These are phyloP conservation scores for Sepioteuthis lessoniana DNA, from an alignment of 2,888 invertebrate genomes.

Conservation along the genomic window DNA sequence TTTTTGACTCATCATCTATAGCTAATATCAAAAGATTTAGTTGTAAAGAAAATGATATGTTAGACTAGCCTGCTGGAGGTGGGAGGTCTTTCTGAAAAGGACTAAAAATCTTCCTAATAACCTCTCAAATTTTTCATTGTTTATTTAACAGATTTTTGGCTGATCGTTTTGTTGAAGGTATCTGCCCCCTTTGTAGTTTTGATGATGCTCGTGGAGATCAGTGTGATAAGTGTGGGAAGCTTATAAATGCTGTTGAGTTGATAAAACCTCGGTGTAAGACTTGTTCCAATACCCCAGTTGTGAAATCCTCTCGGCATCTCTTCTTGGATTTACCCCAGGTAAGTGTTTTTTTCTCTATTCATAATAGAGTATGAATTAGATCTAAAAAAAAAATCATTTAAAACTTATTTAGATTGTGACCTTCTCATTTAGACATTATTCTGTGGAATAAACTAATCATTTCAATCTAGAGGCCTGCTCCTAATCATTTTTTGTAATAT, in stretches of 20 bases:
- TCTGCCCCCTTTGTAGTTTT: constrained; percentile 93
- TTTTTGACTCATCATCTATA: too few relatives aligned
- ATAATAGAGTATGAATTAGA: not conserved
- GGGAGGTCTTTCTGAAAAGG: too few relatives aligned
- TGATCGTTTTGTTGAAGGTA: constrained; percentile 94
- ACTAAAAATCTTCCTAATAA: too few relatives aligned
- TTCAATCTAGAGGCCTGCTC: too few relatives aligned
- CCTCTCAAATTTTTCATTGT: not conserved
- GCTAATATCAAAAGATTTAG: too few relatives aligned
- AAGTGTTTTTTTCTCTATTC: not conserved
- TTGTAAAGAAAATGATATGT: too few relatives aligned
- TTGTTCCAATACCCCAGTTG: constrained; percentile 82
- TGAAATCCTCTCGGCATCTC: constrained; percentile 89
- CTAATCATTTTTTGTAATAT: too few relatives aligned
- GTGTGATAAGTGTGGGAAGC: constrained; percentile 96
- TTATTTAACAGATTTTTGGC: constrained; percentile 70
- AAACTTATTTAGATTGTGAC: too few relatives aligned
- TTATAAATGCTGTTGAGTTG: constrained; percentile 93
- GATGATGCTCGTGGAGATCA: constrained; percentile 98
- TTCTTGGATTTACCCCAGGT: constrained; percentile 95
- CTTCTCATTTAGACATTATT: too few relatives aligned
- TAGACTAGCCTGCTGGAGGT: too few relatives aligned
- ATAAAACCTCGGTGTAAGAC: constrained; percentile 90
- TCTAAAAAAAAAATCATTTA: not conserved
- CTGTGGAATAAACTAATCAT: too few relatives aligned